Evolutionary conservation across 2,888 invertebrate species (phyloP), one percentile per base, ranked within the genome.

Genomic region (Nephrotoma guestfalica): DNA sequence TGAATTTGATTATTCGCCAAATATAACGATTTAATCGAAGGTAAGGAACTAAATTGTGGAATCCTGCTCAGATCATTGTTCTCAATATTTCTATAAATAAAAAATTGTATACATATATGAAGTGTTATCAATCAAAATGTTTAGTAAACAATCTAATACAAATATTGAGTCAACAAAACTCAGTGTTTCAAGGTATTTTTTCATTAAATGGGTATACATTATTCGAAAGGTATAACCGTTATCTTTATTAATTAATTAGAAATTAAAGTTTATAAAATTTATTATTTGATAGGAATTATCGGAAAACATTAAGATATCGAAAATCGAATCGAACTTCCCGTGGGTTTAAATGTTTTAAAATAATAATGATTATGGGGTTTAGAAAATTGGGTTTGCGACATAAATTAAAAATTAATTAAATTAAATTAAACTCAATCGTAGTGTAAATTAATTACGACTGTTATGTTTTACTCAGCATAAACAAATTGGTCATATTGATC

Each of bases 1-100:
- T 91, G 91, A 86, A 93, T 89, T 87, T 90, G 90, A 89, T 93
- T 93, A 89, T 95, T 94, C 90, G 95, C 95, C 89, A 98, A 92
- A 90, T 95, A 96, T 86, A 98, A 92, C 86, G 94, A 94, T 84
- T 42, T 41, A 84, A 84, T 84, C 42, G 84, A 84, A 7, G 41
- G 84, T 41, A 84, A 42, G 5, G 6, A 9, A 84, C n/a, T 42
- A 84, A 84, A 84, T 6, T 41, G 7, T 41, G 84, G 84, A 41
- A 84, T 84, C n/a, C 15, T 41, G 84, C 41, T 41, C 13, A 84
- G 41, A 84, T 84, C 41, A 42, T 84, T 84, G 84, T 41, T 41
- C 42, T 84, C 84, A 84, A 84, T 84, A 6, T 89, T 89, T 15
- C 91, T 91, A 86, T 0, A 85, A 83, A 57, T 15, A 57, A 57